Conservation (phyloP, 1,140 invertebrate genomes). For the Parapsyche elsis region DNA sequence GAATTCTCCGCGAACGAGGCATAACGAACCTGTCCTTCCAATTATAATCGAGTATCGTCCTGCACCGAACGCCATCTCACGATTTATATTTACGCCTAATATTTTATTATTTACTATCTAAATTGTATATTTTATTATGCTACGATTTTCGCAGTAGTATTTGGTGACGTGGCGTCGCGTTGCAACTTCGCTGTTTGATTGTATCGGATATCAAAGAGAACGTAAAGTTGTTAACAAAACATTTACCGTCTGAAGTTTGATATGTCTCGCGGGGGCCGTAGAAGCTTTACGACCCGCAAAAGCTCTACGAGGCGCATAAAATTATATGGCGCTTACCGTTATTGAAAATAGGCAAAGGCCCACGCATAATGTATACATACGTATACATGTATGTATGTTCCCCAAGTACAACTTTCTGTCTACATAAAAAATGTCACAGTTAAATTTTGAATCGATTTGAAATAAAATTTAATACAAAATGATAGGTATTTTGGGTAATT, state of each 20-base stretch:
- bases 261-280: neutral
- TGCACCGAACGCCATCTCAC: neutral
- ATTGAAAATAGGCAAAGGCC: neutral
- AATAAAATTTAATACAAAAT: no score
- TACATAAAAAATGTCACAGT: no score
- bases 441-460: no score
- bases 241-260: constrained; percentile 18
- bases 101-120: no score
- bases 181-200: neutral
- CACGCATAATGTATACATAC: no score
- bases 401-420: no score
- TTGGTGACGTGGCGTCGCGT: no score
- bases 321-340: neutral
- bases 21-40: neutral
- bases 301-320: constrained; percentile 6
- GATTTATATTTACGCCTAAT: no score
- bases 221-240: constrained; percentile 1
- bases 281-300: constrained; percentile 3
- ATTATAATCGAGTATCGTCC: constrained; percentile 2
- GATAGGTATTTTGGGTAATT: no score
- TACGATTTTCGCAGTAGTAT: neutral
- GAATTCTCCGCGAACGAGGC: no score
- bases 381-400: no score
- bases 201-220: constrained; percentile 12
- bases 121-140: no score